Evolutionary conservation across 2,888 invertebrate genomes (phyloP).

Genomic region (Halictus quadricinctus): DNA sequence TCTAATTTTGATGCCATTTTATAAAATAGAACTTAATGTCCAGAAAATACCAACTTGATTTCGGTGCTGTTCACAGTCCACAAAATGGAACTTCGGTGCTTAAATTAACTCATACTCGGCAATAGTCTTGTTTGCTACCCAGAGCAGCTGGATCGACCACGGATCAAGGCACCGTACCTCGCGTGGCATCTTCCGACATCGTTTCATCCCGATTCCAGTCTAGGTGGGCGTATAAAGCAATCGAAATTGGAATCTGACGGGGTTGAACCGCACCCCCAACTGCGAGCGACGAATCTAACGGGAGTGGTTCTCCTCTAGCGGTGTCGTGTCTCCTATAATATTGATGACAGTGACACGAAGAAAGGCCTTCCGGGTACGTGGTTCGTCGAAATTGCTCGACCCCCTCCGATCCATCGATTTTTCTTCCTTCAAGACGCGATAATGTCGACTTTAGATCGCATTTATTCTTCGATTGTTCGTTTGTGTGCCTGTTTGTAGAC

Average conservation of each 20-base stretch:
- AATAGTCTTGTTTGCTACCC: too few relatives aligned
- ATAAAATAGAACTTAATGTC: too few relatives aligned
- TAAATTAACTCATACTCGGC: neutral
- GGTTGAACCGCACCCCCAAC: conserved; percentile 4
- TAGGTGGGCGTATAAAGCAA: conserved; percentile 20
- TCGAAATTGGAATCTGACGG: conserved; percentile 26
- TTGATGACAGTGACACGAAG: conserved; percentile 1
- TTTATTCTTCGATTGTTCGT: neutral
- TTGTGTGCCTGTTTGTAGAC: neutral
- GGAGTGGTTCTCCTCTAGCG: neutral
- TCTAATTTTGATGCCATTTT: too few relatives aligned
- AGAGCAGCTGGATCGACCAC: conserved; percentile 31
- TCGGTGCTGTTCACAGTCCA: neutral
- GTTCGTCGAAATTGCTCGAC: neutral
- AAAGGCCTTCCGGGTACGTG: neutral
- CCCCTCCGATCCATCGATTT: neutral
- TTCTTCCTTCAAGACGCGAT: neutral
- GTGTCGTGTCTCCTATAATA: conserved; percentile 10
- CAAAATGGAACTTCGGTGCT: neutral
- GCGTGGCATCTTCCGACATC: conserved; percentile 19
- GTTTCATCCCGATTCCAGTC: conserved; percentile 11
- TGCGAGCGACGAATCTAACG: conserved; percentile 1
- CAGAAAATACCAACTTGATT: too few relatives aligned
- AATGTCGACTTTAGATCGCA: neutral
- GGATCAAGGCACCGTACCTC: conserved; percentile 16